Evolutionary conservation across 2,888 invertebrate species (phyloP), one percentile per base, ranked within the genome.

Genomic region (Machimus rusticus): DNA sequence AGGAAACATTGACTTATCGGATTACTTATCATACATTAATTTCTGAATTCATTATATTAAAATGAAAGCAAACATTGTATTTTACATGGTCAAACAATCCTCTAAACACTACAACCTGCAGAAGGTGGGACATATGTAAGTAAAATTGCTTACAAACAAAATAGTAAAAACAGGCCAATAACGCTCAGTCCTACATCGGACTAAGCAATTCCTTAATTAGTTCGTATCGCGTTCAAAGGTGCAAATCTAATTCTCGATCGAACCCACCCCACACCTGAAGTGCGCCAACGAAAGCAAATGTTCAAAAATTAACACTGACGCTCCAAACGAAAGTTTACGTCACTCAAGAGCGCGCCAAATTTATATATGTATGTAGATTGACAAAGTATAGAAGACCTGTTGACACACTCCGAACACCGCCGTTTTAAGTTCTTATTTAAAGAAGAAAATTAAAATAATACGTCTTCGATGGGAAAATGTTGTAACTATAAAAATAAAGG

Each of bases 111-210:
- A 55, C 1, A 66, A 66, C 12, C 12, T 39, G 12, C 39, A 39
- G 2, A 39, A 39, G 9, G 66, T 66, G 28, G 1, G 6, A 66
- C 66, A 23, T 23, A 23, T 4, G 28, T 28, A 23, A 12, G 28
- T 28, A 28, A 66, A 66, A 57, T 19, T 57, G 19, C 9, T 66
- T 66, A 12, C 12, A 23, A 57, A 5, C 28, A 4, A 66, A 5
- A 14, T 57, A 57, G 9, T 57, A 9, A 28, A 23, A 86, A 86
- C 8, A 51, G 86, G 86, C 76, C 86, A 86, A 86, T 86, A 77
- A 86, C 86, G 43, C 9, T 28, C 28, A 28, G 43, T 74, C 43
- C 43, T 43, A 85, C 28, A 74, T 39, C 6, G 43, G 43, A 85
- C 19, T 74, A 39, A 74, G 74, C 74, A 85, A 85, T 66, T 19